These are phyloP conservation scores for Drosophila suboccidentalis DNA, from an alignment of 2,888 invertebrate genomes.

Conservation along the genomic window DNA sequence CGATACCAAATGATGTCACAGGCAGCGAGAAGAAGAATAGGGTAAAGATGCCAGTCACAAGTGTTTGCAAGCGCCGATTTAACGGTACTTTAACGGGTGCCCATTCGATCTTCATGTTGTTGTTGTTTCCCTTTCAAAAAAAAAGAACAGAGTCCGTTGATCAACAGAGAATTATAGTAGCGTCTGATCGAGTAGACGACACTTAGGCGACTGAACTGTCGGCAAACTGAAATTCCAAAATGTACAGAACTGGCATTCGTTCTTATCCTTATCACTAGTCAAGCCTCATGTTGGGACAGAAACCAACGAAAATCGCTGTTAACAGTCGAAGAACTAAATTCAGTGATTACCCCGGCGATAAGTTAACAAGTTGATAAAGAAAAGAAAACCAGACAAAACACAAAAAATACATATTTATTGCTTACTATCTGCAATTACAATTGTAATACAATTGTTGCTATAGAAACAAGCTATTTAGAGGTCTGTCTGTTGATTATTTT, in stretches of 20 bases:
- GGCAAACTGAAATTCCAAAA: slow-evolving; percentile 13
- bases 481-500: slow-evolving; percentile 20
- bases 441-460: slow-evolving; percentile 19
- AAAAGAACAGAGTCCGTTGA: neutral
- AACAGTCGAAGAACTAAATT: slow-evolving; percentile 50
- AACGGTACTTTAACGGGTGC: slow-evolving; percentile 93
- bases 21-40: slow-evolving; percentile 88
- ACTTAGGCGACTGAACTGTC: slow-evolving; percentile 33
- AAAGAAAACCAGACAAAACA: slow-evolving; percentile 9
- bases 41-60: slow-evolving; percentile 91
- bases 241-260: too few relatives aligned
- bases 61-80: slow-evolving; percentile 92
- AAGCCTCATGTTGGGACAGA: slow-evolving; percentile 5
- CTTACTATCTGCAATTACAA: slow-evolving; percentile 11
- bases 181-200: slow-evolving; percentile 24
- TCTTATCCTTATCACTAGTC: slow-evolving; percentile 53
- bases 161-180: slow-evolving; percentile 3
- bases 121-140: slow-evolving; percentile 7
- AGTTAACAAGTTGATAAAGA: slow-evolving; percentile 38
- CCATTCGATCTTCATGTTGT: slow-evolving; percentile 90
- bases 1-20: slow-evolving; percentile 85
- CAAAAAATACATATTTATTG: neutral
- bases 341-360: slow-evolving; percentile 51
- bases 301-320: slow-evolving; percentile 49
- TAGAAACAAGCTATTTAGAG: neutral